Conservation (phyloP, 2,113 vertebrate species). For the Hylia prasina region DNA sequence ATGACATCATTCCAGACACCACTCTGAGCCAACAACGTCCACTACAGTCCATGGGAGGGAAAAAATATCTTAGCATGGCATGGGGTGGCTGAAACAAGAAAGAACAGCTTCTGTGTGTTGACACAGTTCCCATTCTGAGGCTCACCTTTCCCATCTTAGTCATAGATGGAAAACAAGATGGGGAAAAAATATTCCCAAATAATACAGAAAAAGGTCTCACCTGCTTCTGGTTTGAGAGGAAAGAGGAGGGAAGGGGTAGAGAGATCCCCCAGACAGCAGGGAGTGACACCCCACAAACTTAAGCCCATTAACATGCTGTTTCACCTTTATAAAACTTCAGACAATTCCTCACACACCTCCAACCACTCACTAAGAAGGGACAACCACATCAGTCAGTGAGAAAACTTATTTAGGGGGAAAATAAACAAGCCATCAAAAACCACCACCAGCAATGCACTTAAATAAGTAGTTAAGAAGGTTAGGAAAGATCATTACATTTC, state of each 20-base stretch:
- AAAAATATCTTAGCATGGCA: background rate
- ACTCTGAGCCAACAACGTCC: background rate
- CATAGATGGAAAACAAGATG: background rate
- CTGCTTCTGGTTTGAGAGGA: background rate
- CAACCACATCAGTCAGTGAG: background rate
- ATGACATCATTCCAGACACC: background rate
- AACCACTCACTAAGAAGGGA: background rate
- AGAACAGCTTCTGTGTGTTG: background rate
- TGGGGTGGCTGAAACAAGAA: background rate
- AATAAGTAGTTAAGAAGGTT: background rate
- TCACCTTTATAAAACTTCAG: background rate
- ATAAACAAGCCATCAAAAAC: background rate
- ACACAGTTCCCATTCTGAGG: background rate
- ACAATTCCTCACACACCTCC: background rate
- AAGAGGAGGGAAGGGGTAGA: background rate
- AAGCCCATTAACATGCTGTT: background rate
- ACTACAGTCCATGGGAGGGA: background rate
- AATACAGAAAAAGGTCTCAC: background rate
- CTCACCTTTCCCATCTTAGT: background rate
- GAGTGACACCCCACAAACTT: background rate
- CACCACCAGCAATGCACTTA: background rate
- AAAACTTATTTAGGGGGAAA: fast-evolving
- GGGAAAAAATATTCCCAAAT: background rate
- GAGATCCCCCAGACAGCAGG: background rate
- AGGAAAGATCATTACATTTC: background rate